These are phyloP conservation scores for Galagoides demidoff DNA, from an alignment of 2,797 vertebrate species.

Conservation along the genomic window DNA sequence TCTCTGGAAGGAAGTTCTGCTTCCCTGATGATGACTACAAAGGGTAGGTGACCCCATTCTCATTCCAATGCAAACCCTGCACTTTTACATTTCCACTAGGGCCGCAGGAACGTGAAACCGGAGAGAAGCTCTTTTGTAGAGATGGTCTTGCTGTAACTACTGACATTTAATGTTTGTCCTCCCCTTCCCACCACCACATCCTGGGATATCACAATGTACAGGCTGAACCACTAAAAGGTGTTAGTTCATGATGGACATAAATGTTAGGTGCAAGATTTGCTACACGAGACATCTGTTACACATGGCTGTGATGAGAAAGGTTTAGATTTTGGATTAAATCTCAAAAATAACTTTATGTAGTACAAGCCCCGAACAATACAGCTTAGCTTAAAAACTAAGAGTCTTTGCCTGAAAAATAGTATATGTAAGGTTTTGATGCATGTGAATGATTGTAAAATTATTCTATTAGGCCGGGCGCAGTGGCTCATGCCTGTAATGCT, in stretches of 20 bases:
- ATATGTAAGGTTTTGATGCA: not conserved
- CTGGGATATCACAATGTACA: constrained; percentile 69
- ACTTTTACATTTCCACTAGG: constrained; percentile 87
- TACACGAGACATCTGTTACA: constrained; percentile 27
- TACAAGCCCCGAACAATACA: not conserved
- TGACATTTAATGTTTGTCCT: constrained; percentile 75
- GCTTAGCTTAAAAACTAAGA: not conserved
- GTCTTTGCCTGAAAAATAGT: not conserved
- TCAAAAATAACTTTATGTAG: not conserved
- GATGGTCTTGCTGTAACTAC: constrained; percentile 73
- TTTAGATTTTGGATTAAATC: not conserved
- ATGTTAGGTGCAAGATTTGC: constrained; percentile 58
- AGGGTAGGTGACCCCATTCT: constrained; percentile 94
- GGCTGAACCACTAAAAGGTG: constrained; percentile 68
- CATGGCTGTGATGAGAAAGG: not conserved
- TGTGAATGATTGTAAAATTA: constrained; percentile 5
- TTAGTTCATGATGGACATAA: constrained; percentile 71
- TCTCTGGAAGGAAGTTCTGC: constrained; percentile 92
- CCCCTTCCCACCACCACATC: constrained; percentile 61
- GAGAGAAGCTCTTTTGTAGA: constrained; percentile 76
- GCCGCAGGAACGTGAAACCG: constrained; percentile 78
- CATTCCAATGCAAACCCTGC: constrained; percentile 87
- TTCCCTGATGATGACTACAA: constrained; percentile 91
- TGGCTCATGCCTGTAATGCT: too few relatives aligned
- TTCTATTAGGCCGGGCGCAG: not conserved